Evolutionary conservation across 2,797 vertebrate species (phyloP).

Genomic region (Garrulus glandarius): DNA sequence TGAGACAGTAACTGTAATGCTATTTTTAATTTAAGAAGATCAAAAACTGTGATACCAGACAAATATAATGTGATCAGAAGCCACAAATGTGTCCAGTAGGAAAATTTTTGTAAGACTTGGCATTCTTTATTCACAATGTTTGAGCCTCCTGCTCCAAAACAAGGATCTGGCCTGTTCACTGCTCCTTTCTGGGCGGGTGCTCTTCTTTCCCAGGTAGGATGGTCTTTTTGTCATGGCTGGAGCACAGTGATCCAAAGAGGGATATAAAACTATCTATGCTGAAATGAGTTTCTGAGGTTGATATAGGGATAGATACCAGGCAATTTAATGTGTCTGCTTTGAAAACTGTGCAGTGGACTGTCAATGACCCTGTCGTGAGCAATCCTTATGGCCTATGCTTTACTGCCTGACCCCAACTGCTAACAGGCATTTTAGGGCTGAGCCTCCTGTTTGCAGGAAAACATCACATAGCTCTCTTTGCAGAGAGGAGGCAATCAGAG

Average conservation of each 20-base stretch:
- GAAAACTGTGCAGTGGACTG: not conserved
- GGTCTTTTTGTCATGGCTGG: not conserved
- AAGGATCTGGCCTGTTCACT: not conserved
- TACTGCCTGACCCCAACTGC: not conserved
- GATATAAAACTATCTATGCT: not conserved
- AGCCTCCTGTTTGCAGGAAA: not conserved
- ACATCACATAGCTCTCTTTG: not conserved
- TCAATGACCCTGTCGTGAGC: not conserved
- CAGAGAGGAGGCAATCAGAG: not conserved
- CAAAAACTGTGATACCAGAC: not conserved
- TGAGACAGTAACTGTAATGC: not conserved
- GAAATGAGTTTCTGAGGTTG: not conserved
- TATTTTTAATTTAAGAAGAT: not conserved
- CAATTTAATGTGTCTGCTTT: not conserved
- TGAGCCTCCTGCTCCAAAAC: not conserved
- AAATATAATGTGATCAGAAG: not conserved
- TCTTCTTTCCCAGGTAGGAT: not conserved
- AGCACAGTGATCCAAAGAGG: not conserved
- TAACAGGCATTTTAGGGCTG: not conserved
- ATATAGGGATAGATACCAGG: not conserved
- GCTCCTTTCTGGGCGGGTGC: not conserved
- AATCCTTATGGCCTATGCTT: not conserved
- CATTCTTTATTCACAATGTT: not conserved
- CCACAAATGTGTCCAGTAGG: not conserved
- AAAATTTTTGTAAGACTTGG: not conserved